Evolutionary conservation across 2,113 vertebrate genomes (phyloP).

Genomic region (Sclerurus mexicanus): DNA sequence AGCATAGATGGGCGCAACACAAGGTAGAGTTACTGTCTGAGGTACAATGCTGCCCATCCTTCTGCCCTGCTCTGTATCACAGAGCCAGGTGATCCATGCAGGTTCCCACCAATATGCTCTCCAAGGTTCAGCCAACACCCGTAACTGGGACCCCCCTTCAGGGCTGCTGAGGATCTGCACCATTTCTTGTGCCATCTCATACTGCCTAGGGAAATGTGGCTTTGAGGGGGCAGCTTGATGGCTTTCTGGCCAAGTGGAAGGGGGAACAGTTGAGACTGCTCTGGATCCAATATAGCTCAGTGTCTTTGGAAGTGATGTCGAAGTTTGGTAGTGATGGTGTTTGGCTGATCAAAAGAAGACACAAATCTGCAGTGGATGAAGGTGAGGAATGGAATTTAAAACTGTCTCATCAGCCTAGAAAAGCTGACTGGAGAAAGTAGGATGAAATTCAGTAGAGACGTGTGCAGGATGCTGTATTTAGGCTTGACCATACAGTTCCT

Average conservation of each 20-base stretch:
- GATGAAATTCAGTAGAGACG: neutral
- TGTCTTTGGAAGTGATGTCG: neutral
- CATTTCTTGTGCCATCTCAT: neutral
- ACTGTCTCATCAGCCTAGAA: neutral
- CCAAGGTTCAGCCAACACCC: neutral
- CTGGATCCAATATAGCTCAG: neutral
- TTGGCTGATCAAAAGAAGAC: neutral
- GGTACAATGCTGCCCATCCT: neutral
- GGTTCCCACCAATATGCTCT: accelerated
- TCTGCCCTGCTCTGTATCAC: neutral
- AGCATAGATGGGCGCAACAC: neutral
- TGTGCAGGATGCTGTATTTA: neutral
- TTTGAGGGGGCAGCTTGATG: neutral
- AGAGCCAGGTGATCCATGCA: neutral
- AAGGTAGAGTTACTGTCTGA: neutral
- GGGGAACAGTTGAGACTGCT: neutral
- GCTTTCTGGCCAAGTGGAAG: neutral
- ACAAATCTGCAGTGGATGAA: neutral
- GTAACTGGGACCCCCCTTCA: neutral
- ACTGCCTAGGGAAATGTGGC: neutral
- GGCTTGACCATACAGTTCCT: neutral
- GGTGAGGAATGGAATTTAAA: neutral
- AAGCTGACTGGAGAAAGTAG: neutral
- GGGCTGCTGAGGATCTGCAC: neutral
- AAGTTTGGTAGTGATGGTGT: neutral